These are phyloP conservation scores for Euglossa dilemma DNA, from an alignment of 1,140 invertebrate species.

Conservation along the genomic window DNA sequence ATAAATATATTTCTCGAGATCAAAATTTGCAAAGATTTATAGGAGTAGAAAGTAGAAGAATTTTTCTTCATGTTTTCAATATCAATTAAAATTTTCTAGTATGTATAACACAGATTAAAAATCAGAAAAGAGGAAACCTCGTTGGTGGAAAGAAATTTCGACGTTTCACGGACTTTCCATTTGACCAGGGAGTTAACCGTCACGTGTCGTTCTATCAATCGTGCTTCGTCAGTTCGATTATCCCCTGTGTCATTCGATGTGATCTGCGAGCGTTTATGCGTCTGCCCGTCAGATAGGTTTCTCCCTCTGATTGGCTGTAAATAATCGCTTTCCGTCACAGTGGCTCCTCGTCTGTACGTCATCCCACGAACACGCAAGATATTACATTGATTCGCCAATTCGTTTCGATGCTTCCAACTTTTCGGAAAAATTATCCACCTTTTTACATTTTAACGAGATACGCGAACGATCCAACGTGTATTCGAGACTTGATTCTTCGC, in stretches of 20 bases:
- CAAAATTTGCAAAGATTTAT: too few relatives aligned
- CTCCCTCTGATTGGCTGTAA: slow-evolving; percentile 50
- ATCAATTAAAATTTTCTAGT: too few relatives aligned
- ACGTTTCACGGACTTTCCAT: background rate
- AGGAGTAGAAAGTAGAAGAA: too few relatives aligned
- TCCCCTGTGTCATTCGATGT: slow-evolving; percentile 27
- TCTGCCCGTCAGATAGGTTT: slow-evolving; percentile 37
- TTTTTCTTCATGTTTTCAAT: too few relatives aligned
- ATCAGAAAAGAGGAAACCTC: background rate
- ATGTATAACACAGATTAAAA: background rate
- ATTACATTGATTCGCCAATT: slow-evolving; percentile 28
- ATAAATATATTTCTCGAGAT: too few relatives aligned
- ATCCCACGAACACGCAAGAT: slow-evolving; percentile 25
- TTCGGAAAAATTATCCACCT: background rate
- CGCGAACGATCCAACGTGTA: background rate
- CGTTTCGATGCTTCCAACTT: background rate
- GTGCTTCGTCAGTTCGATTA: slow-evolving; percentile 55
- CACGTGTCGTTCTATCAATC: slow-evolving; percentile 48
- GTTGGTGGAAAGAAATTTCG: background rate
- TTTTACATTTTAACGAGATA: background rate
- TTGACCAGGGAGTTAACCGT: background rate
- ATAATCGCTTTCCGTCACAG: slow-evolving; percentile 29
- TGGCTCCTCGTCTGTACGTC: slow-evolving; percentile 19
- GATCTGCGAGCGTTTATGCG: slow-evolving; percentile 43
- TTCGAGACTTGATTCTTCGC: too few relatives aligned